Evolutionary conservation across 1,140 invertebrate species (phyloP).

Genomic region (Portunus trituberculatus): DNA sequence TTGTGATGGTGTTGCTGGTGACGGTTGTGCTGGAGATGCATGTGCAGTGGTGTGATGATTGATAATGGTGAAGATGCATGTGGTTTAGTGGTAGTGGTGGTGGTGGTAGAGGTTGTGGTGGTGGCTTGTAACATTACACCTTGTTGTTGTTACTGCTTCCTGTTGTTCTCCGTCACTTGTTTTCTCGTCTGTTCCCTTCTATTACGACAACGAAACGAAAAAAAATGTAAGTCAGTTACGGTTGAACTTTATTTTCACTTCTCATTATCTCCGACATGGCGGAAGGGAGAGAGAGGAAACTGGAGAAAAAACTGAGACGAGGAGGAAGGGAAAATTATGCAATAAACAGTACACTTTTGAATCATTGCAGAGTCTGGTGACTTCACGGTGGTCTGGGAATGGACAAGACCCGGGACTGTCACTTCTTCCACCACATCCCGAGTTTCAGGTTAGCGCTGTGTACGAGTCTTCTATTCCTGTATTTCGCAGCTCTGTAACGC

Average conservation of each 20-base stretch:
- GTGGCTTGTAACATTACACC: not conserved
- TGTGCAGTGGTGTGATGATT: too few species aligned
- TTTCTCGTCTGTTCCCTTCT: conserved; percentile 1
- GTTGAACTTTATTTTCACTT: not conserved
- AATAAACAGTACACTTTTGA: not conserved
- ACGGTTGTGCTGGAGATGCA: not conserved
- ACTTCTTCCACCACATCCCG: too few species aligned
- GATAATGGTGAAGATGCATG: too few species aligned
- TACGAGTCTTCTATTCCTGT: too few species aligned
- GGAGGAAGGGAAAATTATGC: conserved; percentile 21
- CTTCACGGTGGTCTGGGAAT: too few species aligned
- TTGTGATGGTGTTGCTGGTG: not conserved
- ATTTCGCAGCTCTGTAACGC: too few species aligned
- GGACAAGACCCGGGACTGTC: too few species aligned
- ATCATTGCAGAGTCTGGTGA: not conserved
- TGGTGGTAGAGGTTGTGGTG: not conserved
- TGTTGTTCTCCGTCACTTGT: too few species aligned
- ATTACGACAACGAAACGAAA: too few species aligned
- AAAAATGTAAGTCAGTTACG: too few species aligned
- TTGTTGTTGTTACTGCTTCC: not conserved
- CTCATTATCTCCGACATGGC: not conserved
- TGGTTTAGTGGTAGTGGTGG: too few species aligned
- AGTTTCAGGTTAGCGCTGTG: too few species aligned
- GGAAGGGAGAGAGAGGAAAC: not conserved
- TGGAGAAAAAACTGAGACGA: not conserved